phyloP scores from a whole-genome alignment of 2,888 invertebrate genomes.

The Aspidiotus destructor region DNA sequence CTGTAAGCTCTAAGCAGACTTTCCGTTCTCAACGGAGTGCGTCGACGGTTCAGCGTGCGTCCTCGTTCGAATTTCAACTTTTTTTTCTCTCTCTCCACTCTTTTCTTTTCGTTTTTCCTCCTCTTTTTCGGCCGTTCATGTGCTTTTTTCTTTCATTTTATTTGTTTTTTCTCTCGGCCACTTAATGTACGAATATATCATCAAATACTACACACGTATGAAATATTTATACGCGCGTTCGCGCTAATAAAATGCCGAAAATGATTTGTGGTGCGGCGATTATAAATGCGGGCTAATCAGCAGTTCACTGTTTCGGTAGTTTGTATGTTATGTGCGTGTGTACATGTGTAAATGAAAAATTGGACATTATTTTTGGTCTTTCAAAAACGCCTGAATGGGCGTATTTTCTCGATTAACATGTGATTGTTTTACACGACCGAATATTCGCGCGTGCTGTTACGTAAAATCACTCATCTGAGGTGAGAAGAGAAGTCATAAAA shows the following conservation, averaged over 20 bases:
- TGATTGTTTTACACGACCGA: conserved; percentile 17
- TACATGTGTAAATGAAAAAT: neutral
- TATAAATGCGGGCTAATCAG: conserved; percentile 25
- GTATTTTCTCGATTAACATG: conserved; percentile 22
- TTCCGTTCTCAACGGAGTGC: conserved; percentile 24
- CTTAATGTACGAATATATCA: conserved; percentile 8
- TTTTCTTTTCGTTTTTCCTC: too few relatives aligned
- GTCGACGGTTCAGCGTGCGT: conserved; percentile 17
- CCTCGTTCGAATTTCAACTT: too few relatives aligned
- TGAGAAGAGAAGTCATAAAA: too few relatives aligned
- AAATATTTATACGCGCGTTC: conserved; percentile 14
- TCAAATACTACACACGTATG: conserved; percentile 9
- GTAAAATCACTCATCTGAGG: neutral
- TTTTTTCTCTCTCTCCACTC: too few relatives aligned
- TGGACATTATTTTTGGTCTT: conserved; percentile 2
- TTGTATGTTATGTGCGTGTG: neutral
- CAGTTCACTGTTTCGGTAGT: conserved; percentile 1
- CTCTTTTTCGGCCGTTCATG: conserved; percentile 11
- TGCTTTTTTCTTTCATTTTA: neutral
- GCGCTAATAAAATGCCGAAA: neutral
- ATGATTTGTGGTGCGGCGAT: conserved; percentile 4
- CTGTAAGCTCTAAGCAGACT: neutral
- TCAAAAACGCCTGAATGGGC: conserved; percentile 18
- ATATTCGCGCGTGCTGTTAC: conserved; percentile 13
- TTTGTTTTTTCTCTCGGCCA: neutral